Evolutionary conservation across 1,140 invertebrate species (phyloP).

Genomic region (Bombyx mori): DNA sequence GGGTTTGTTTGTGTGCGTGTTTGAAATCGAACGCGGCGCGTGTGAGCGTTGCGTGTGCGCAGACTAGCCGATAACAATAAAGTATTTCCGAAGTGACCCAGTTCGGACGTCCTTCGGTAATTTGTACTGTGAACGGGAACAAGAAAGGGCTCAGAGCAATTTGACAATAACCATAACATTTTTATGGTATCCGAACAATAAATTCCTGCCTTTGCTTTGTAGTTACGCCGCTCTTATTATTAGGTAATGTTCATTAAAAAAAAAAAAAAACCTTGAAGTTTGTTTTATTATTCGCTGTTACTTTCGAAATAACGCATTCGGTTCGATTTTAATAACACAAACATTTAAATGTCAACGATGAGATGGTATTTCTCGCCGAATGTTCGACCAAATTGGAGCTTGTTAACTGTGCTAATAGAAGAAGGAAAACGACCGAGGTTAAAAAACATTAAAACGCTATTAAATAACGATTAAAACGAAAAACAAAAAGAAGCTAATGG

Average conservation of each 20-base stretch:
- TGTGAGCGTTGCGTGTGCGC: conserved; percentile 54
- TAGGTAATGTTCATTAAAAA: conserved; percentile 6
- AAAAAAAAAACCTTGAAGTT: conserved; percentile 2
- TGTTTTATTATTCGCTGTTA: conserved; percentile 3
- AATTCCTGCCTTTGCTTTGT: conserved; percentile 18
- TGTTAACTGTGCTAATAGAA: conserved; percentile 59
- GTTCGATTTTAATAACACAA: conserved; percentile 4
- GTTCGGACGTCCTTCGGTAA: conserved; percentile 67
- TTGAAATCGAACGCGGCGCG: conserved; percentile 25
- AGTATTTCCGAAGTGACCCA: conserved; percentile 71
- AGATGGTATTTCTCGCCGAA: conserved; percentile 23
- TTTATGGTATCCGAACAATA: conserved; percentile 41
- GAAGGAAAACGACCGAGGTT: conserved; percentile 32
- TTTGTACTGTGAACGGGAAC: conserved; percentile 65
- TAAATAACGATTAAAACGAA: conserved; percentile 39
- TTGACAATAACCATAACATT: conserved; percentile 42
- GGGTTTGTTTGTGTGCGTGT: conserved; percentile 31
- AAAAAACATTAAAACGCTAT: conserved; percentile 54
- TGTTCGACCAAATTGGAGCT: conserved; percentile 35
- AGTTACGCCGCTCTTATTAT: conserved; percentile 13
- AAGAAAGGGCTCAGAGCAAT: conserved; percentile 64
- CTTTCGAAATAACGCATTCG: background rate
- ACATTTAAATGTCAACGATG: conserved; percentile 8
- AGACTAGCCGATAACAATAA: conserved; percentile 70
- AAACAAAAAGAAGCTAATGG: conserved; percentile 34